Percentiles rank a stretch among this genome's conserved stretches.
phyloP scores from a whole-genome alignment of 2,797 vertebrate genomes.

The Halcyon chelicuti region DNA sequence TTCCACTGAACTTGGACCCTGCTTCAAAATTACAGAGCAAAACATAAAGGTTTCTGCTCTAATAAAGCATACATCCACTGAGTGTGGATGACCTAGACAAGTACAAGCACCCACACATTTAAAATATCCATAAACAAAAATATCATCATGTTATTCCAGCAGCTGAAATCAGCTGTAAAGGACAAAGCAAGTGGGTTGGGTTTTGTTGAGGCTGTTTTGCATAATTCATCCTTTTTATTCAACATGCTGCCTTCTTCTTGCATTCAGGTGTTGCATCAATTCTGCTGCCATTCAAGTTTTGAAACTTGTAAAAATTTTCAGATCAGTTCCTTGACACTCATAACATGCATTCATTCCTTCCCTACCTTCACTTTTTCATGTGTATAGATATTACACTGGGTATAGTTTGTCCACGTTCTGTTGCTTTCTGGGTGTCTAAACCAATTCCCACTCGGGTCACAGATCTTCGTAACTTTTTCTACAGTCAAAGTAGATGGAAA shows the following conservation, averaged over 20 bases:
- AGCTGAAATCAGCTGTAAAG: background rate
- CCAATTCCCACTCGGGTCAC: slow-evolving; percentile 90
- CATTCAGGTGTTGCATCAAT: background rate
- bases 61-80: background rate
- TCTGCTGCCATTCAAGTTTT: background rate
- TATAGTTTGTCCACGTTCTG: slow-evolving; percentile 96
- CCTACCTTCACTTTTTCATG: slow-evolving; percentile 88
- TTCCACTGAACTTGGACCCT: background rate
- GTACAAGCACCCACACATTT: background rate
- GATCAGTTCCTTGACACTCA: background rate
- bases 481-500: background rate
- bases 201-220: background rate
- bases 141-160: background rate
- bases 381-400: slow-evolving; percentile 88
- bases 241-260: background rate
- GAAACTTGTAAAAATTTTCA: background rate
- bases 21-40: background rate
- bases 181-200: background rate
- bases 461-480: slow-evolving; percentile 97
- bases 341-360: background rate
- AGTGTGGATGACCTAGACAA: background rate
- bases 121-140: background rate
- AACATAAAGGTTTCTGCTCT: background rate
- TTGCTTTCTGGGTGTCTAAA: slow-evolving; percentile 95
- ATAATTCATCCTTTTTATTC: background rate